These are phyloP conservation scores for Panthera leo DNA, from an alignment of 2,113 vertebrate species.

Conservation along the genomic window DNA sequence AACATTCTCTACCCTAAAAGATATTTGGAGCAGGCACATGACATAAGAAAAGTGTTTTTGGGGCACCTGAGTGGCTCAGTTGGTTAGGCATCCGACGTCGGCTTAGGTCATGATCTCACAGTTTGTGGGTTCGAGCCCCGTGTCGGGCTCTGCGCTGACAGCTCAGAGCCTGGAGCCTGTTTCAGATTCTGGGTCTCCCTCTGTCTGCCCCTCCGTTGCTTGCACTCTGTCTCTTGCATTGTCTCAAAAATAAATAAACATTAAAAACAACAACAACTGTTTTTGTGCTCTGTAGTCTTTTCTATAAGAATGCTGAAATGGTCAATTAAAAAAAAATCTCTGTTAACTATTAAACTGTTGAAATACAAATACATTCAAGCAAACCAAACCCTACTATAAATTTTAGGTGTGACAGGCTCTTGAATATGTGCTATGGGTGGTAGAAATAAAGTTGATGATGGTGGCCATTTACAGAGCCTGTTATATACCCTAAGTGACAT, in stretches of 20 bases:
- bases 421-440: neutral
- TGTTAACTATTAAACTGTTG: neutral
- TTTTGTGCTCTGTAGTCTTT: neutral
- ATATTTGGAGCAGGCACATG: neutral
- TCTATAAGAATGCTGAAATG: neutral
- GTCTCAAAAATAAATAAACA: too few species aligned
- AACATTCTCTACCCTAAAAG: neutral
- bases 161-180: too few species aligned
- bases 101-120: too few species aligned
- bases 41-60: neutral
- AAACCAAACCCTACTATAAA: neutral
- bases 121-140: too few species aligned
- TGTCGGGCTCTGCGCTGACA: too few species aligned
- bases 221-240: too few species aligned
- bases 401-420: neutral
- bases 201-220: too few species aligned
- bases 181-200: too few species aligned
- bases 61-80: too few species aligned
- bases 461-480: neutral
- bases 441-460: neutral
- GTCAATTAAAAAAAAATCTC: neutral
- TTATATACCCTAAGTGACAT: neutral
- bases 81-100: too few species aligned
- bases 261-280: neutral
- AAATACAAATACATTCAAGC: neutral